phyloP scores from a whole-genome alignment of 2,797 vertebrate species.

The Danio choprae region DNA sequence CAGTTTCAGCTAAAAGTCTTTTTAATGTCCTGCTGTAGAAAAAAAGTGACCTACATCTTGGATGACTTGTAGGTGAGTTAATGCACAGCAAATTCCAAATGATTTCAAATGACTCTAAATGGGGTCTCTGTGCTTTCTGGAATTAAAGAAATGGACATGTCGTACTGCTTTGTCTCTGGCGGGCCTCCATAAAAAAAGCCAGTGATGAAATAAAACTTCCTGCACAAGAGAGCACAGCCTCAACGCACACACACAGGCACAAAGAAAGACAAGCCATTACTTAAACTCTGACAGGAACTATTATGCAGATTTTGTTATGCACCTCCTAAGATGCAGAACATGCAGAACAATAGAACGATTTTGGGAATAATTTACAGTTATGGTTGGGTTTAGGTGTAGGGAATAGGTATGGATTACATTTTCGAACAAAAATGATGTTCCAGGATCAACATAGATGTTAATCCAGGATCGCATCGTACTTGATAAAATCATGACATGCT shows the following conservation, averaged over 20 bases:
- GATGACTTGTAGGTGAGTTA: too few relatives aligned
- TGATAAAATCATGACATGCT: too few relatives aligned
- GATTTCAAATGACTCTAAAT: constrained; percentile 39
- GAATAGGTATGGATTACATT: too few relatives aligned
- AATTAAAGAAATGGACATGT: constrained; percentile 36
- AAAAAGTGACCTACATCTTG: too few relatives aligned
- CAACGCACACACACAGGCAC: constrained; percentile 1
- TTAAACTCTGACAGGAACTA: constrained; percentile 3
- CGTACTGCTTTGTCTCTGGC: constrained; percentile 38
- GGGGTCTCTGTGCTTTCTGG: constrained; percentile 39
- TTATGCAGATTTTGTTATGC: constrained; percentile 6
- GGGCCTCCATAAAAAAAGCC: constrained; percentile 42
- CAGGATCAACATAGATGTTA: too few relatives aligned
- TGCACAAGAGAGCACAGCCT: constrained; percentile 16
- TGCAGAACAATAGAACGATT: background rate
- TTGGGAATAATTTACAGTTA: too few relatives aligned
- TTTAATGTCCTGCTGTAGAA: too few relatives aligned
- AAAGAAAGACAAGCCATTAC: constrained; percentile 11
- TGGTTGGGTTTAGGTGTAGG: too few relatives aligned
- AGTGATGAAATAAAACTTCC: constrained; percentile 56
- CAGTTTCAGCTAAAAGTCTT: too few relatives aligned
- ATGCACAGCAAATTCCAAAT: too few relatives aligned
- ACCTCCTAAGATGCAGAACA: background rate
- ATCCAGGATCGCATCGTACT: too few relatives aligned
- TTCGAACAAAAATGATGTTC: too few relatives aligned